Conservation (phyloP, 1,140 invertebrate species). For the Philopotamus ludificatus region DNA sequence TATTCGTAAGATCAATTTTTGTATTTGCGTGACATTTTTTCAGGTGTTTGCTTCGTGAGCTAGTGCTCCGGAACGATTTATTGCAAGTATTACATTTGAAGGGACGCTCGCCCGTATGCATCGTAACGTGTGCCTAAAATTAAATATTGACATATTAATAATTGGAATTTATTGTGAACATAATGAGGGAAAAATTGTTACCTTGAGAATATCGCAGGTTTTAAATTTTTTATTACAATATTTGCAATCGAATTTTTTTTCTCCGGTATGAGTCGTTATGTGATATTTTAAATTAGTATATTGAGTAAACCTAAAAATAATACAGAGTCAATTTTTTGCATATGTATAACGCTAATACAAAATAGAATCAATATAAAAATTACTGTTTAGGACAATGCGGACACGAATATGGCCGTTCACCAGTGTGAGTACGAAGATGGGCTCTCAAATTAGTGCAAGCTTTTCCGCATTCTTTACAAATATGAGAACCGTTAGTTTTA, state of each 20-base stretch:
- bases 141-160: constrained; percentile 14
- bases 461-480: constrained; percentile 81
- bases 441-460: constrained; percentile 79
- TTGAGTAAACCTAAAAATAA: constrained; percentile 35
- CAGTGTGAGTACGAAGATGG: constrained; percentile 73
- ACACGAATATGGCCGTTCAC: constrained; percentile 73
- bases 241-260: constrained; percentile 28
- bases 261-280: constrained; percentile 32
- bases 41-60: constrained; percentile 27
- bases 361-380: not conserved
- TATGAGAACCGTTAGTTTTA: constrained; percentile 54
- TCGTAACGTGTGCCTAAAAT: constrained; percentile 26
- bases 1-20: too few species aligned
- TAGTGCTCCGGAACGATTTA: constrained; percentile 18
- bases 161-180: not conserved
- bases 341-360: not conserved
- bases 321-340: not conserved
- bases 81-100: constrained; percentile 29
- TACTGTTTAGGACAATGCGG: constrained; percentile 66
- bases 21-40: constrained; percentile 25
- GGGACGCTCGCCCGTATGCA: constrained; percentile 31
- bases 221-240: constrained; percentile 36
- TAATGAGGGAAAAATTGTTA: constrained; percentile 3
- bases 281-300: constrained; percentile 32
- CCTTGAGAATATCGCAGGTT: constrained; percentile 31